Percentiles rank a stretch among this genome's conserved stretches.
Evolutionary conservation across 2,113 vertebrate genomes (phyloP).

Genomic region (Phalacrocorax carbo): DNA sequence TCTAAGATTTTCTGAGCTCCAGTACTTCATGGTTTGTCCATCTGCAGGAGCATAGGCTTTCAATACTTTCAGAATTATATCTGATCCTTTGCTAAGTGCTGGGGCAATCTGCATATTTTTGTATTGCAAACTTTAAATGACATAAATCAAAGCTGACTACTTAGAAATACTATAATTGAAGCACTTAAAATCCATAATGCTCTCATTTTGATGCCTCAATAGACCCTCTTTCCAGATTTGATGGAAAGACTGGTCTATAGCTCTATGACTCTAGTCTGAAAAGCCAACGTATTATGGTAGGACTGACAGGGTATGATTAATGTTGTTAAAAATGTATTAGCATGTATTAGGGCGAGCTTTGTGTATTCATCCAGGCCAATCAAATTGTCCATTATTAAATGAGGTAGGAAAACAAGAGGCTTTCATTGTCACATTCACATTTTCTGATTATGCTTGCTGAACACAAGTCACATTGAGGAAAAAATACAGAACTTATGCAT

Average conservation of each 20-base stretch:
- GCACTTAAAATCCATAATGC: conserved; percentile 17
- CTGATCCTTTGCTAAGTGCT: not conserved
- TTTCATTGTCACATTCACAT: not conserved
- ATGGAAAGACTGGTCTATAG: not conserved
- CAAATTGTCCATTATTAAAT: not conserved
- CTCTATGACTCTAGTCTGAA: not conserved
- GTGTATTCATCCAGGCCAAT: not conserved
- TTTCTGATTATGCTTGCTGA: not conserved
- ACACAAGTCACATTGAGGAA: not conserved
- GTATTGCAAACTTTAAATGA: not conserved
- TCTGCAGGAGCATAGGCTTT: not conserved
- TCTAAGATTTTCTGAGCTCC: not conserved
- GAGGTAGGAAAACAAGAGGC: not conserved
- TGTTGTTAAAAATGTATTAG: not conserved
- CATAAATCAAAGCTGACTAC: not conserved
- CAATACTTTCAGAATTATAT: not conserved
- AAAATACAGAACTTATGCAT: not conserved
- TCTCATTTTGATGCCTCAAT: not conserved
- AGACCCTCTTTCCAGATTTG: not conserved
- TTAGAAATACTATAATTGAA: not conserved
- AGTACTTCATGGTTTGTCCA: not conserved
- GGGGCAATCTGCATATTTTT: not conserved
- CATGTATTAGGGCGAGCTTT: not conserved
- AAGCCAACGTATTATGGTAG: not conserved
- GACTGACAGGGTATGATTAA: conserved; percentile 6